Evolutionary conservation across 2,888 invertebrate genomes (phyloP).

Genomic region (Anagyrus pseudococci): DNA sequence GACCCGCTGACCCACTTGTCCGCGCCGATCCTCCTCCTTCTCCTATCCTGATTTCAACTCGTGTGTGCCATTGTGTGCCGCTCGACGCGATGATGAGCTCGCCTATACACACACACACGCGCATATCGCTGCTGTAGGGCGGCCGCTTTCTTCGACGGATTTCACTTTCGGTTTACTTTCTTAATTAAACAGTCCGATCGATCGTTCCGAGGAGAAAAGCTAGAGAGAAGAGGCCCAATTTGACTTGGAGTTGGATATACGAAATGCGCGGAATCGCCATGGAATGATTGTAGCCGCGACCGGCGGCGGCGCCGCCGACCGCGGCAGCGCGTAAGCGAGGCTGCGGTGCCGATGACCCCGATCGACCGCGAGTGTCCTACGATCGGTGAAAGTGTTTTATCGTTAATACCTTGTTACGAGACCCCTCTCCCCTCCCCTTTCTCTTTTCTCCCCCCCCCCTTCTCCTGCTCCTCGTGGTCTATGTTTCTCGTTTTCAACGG

Average conservation of each 20-base stretch:
- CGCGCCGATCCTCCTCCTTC: background rate
- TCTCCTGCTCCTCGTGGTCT: too few relatives aligned
- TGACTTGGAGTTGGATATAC: too few relatives aligned
- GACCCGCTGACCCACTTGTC: constrained; percentile 28
- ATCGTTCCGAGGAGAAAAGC: too few relatives aligned
- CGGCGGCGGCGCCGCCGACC: too few relatives aligned
- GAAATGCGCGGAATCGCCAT: too few relatives aligned
- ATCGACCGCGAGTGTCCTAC: background rate
- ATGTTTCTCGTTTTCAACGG: too few relatives aligned
- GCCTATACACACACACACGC: background rate
- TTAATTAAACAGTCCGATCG: too few relatives aligned
- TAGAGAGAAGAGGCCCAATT: too few relatives aligned
- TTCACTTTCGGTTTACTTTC: background rate
- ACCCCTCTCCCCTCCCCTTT: background rate
- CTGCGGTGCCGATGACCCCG: background rate
- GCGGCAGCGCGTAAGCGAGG: constrained; percentile 7
- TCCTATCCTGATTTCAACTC: background rate
- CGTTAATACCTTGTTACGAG: too few relatives aligned
- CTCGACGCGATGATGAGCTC: background rate
- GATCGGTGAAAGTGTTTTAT: constrained; percentile 31
- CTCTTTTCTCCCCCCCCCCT: too few relatives aligned
- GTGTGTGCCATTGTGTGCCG: constrained; percentile 5
- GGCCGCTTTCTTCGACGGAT: background rate
- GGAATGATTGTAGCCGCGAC: too few relatives aligned
- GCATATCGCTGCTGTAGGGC: background rate